Evolutionary conservation across 2,113 vertebrate genomes (phyloP).

Genomic region (Saccopteryx leptura): DNA sequence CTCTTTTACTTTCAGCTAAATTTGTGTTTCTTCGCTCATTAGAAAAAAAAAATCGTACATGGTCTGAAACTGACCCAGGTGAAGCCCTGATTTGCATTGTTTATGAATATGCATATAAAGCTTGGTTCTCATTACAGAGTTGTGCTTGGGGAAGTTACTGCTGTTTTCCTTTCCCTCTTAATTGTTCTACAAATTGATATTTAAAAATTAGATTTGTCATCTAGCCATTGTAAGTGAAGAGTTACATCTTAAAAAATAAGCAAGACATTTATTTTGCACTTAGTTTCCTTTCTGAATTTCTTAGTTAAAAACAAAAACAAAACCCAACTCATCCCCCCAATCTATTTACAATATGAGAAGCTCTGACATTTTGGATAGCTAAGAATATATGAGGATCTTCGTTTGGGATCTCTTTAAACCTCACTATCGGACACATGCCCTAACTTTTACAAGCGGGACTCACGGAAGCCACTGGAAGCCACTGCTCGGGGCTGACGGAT

Average conservation of each 20-base stretch:
- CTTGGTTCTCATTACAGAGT: neutral
- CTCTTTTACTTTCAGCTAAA: neutral
- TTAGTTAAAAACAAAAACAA: neutral
- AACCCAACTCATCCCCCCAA: neutral
- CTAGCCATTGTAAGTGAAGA: neutral
- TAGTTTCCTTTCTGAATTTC: neutral
- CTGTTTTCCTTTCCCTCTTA: neutral
- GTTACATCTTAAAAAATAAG: slow-evolving; percentile 38
- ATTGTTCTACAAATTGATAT: neutral
- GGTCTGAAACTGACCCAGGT: neutral
- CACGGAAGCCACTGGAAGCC: neutral
- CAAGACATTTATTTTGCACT: slow-evolving; percentile 20
- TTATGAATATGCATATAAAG: neutral
- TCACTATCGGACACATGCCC: neutral
- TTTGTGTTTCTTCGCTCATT: slow-evolving; percentile 42
- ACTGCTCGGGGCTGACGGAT: slow-evolving; percentile 19
- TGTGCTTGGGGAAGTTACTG: neutral
- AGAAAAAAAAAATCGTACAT: neutral
- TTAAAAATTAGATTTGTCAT: slow-evolving; percentile 35
- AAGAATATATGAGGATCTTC: neutral
- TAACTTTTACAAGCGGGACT: slow-evolving; percentile 51
- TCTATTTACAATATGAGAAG: neutral
- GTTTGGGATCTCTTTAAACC: neutral
- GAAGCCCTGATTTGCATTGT: neutral
- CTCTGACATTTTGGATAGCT: neutral